Conservation (phyloP, 1,140 invertebrate genomes). For the Platyscapa corneri region DNA sequence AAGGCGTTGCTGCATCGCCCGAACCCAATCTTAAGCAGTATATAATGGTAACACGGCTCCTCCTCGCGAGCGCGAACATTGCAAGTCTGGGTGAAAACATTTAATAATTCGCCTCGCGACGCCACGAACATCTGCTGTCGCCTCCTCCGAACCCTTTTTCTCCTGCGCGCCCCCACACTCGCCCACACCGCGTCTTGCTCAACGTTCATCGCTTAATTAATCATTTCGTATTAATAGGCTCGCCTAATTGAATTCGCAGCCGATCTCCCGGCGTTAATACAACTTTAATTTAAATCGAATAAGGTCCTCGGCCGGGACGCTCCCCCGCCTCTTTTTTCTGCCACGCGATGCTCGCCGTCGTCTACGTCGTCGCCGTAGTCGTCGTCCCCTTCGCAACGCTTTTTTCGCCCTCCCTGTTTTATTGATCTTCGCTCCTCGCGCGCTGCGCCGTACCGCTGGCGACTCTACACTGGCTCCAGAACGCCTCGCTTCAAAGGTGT, state of each 20-base stretch:
- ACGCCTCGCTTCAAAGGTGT: slow-evolving; percentile 66
- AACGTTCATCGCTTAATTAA: slow-evolving; percentile 68
- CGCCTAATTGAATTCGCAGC: slow-evolving; percentile 65
- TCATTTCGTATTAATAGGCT: slow-evolving; percentile 72
- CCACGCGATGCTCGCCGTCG: slow-evolving; percentile 44
- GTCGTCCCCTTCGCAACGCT: slow-evolving; percentile 36
- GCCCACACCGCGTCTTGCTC: slow-evolving; percentile 62
- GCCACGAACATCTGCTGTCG: slow-evolving; percentile 71
- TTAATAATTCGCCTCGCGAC: slow-evolving; percentile 69
- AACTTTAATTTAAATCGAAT: slow-evolving; percentile 70
- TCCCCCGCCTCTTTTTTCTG: slow-evolving; percentile 49
- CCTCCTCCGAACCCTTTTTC: slow-evolving; percentile 29
- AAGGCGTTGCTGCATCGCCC: neutral
- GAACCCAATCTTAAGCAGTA: neutral
- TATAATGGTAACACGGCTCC: neutral
- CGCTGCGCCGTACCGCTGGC: neutral
- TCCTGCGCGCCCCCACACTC: slow-evolving; percentile 60
- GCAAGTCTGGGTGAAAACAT: slow-evolving; percentile 51
- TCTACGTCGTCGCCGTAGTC: neutral
- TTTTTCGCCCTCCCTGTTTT: slow-evolving; percentile 65
- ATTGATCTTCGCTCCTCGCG: slow-evolving; percentile 67
- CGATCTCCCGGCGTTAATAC: slow-evolving; percentile 69
- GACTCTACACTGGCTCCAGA: slow-evolving; percentile 60
- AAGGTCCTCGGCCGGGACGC: slow-evolving; percentile 53
- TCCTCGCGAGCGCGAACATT: neutral